phyloP scores from a whole-genome alignment of 2,113 vertebrate genomes.

The Channa argus region DNA sequence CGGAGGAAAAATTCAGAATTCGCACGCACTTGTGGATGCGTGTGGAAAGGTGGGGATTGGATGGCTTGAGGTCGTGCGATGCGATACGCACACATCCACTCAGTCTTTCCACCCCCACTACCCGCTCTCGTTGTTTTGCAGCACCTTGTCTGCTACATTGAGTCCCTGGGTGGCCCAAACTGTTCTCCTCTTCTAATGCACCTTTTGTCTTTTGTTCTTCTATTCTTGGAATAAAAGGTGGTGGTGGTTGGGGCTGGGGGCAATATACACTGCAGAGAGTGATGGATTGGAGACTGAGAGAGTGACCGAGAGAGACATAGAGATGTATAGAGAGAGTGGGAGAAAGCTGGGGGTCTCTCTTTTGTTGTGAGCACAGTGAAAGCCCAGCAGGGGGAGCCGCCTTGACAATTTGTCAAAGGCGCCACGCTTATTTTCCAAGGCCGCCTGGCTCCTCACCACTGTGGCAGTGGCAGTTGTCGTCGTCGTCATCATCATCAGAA shows the following conservation, averaged over 20 bases:
- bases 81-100: slow-evolving; percentile 19
- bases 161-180: slow-evolving; percentile 66
- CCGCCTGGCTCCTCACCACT: slow-evolving; percentile 23
- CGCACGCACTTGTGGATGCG: background rate
- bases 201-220: slow-evolving; percentile 71
- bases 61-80: slow-evolving; percentile 25
- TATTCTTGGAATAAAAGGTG: slow-evolving; percentile 50
- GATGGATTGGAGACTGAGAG: slow-evolving; percentile 62
- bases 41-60: slow-evolving; percentile 42
- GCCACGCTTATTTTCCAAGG: slow-evolving; percentile 53
- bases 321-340: slow-evolving; percentile 10
- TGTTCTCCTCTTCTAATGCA: slow-evolving; percentile 57
- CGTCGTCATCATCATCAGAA: background rate
- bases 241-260: slow-evolving; percentile 1
- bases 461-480: slow-evolving; percentile 40
- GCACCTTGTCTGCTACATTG: slow-evolving; percentile 49
- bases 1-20: background rate
- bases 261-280: slow-evolving; percentile 34
- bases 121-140: slow-evolving; percentile 18
- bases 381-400: slow-evolving; percentile 78
- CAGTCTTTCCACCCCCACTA: background rate
- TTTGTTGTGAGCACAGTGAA: slow-evolving; percentile 70
- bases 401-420: slow-evolving; percentile 73
- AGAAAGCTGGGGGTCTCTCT: slow-evolving; percentile 46
- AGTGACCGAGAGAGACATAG: slow-evolving; percentile 16